Conservation (phyloP, 2,888 invertebrate genomes). For the Amitus sp. region DNA sequence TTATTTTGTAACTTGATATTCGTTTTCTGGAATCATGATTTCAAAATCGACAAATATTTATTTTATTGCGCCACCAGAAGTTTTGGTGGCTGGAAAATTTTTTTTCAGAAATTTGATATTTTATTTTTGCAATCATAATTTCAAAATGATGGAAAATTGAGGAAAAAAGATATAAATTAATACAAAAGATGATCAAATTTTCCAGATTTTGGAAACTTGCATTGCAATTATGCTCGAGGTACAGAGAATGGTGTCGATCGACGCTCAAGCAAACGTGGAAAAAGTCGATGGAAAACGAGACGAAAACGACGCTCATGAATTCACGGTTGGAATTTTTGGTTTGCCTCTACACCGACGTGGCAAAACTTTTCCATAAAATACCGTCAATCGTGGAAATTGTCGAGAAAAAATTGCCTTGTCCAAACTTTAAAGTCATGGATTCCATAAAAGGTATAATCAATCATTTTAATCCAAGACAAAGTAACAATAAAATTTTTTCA, state of each 20-base stretch:
- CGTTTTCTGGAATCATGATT: no score
- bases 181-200: conserved; percentile 6
- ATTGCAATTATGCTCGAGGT: conserved; percentile 84
- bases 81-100: no score
- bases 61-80: no score
- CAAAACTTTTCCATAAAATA: conserved; percentile 56
- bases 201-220: conserved; percentile 88
- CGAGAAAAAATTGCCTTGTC: conserved; percentile 45
- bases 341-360: conserved; percentile 63
- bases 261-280: conserved; percentile 55
- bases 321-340: conserved; percentile 60
- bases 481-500: neutral
- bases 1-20: no score
- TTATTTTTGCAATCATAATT: no score
- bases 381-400: conserved; percentile 52
- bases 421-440: conserved; percentile 42
- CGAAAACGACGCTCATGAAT: no score
- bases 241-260: conserved; percentile 76
- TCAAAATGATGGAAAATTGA: no score
- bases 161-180: neutral
- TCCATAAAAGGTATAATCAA: conserved; percentile 51
- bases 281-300: conserved; percentile 45
- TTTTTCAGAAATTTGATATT: no score
- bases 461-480: neutral
- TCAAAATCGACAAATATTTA: no score